Evolutionary conservation across 92 coral and sea anemone genomes (phyloP), one percentile per base, ranked within the genome.

Genomic region (Plumapathes pennacea): DNA sequence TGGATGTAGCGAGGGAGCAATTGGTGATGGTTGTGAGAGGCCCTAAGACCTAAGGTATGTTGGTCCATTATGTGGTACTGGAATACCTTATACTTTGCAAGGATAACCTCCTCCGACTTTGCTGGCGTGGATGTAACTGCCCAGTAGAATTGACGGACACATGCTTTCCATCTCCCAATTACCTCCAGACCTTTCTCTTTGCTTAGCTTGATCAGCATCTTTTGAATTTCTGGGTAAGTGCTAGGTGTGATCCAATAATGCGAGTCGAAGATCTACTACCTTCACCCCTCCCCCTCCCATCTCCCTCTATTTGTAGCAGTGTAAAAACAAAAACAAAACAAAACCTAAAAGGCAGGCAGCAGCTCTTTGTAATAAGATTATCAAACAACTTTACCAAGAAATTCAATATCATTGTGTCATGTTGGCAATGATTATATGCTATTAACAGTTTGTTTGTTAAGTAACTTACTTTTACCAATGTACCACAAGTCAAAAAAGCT

Each of bases 401-500:
- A n/a, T n/a, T n/a, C n/a, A n/a, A n/a, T n/a, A n/a, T n/a, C n/a
- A n/a, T n/a, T n/a, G n/a, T n/a, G n/a, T n/a, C n/a, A n/a, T n/a
- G n/a, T n/a, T n/a, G n/a, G n/a, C n/a, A n/a, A n/a, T n/a, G n/a
- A n/a, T n/a, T n/a, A n/a, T n/a, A n/a, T n/a, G n/a, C n/a, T n/a
- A n/a, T n/a, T n/a, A n/a, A n/a, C n/a, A n/a, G n/a, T n/a, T n/a
- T n/a, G n/a, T n/a, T n/a, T n/a, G n/a, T n/a, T n/a, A n/a, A n/a
- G n/a, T n/a, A n/a, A n/a, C 78, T 66, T 72, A 78, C 82, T 84
- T 66, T 84, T 78, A 20, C 80, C 77, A 54, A 83, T 83, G 56
- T 83, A 85, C 90, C 90, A 83, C 32, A 83, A 60, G 69, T 83
- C 86, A 71, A 65, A 84, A 24, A 78, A 78, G 52, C 72, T 85